Percentiles rank a stretch among this genome's conserved stretches.
Conservation (phyloP, 2,113 vertebrate genomes). For the Gobio gobio region DNA sequence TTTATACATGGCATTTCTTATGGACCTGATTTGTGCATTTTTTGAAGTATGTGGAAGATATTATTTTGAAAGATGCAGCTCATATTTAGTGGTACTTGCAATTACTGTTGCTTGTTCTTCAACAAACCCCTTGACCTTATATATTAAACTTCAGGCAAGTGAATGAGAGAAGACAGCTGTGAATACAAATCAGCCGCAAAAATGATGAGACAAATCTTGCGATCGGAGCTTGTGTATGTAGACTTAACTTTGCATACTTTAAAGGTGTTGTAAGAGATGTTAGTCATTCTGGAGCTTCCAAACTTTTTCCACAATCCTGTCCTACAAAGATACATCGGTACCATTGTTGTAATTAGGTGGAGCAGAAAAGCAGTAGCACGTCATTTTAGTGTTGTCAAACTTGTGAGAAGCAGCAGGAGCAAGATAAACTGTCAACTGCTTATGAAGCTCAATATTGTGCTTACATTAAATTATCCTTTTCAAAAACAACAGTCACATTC, state of each 20-base stretch:
- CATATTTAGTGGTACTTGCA: not conserved
- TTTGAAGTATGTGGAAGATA: not conserved
- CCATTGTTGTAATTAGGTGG: not conserved
- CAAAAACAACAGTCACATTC: not conserved
- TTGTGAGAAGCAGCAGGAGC: not conserved
- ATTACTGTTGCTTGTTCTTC: too few relatives aligned
- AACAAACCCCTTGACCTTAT: not conserved
- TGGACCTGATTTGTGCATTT: not conserved
- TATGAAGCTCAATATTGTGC: not conserved
- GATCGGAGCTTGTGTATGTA: not conserved
- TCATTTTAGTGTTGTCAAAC: not conserved
- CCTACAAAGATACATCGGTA: not conserved
- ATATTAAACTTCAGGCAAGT: not conserved
- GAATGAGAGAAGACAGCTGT: not conserved
- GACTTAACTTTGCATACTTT: not conserved
- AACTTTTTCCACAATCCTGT: not conserved
- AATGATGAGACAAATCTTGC: not conserved
- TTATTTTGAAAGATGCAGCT: not conserved
- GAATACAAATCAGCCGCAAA: not conserved
- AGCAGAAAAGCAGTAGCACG: not conserved
- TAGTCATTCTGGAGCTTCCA: not conserved
- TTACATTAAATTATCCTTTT: not conserved
- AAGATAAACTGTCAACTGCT: not conserved
- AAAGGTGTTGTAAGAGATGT: not conserved
- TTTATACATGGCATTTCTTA: not conserved